Evolutionary conservation across 2,113 vertebrate species (phyloP).

Genomic region (Rhizomys pruinosus): DNA sequence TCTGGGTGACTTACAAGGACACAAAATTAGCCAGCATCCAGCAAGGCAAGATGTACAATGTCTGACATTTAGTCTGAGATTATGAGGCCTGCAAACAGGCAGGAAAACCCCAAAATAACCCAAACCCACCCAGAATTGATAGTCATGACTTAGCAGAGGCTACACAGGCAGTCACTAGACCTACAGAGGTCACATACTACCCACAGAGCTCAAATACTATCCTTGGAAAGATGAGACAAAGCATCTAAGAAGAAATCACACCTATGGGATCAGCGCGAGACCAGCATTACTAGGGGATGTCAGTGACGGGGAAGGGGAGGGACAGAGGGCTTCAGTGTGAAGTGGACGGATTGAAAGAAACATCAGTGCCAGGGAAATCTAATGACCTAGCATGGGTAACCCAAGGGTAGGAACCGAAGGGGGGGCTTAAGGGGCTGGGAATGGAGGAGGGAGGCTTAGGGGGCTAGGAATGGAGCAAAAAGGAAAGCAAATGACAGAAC

Average conservation of each 20-base stretch:
- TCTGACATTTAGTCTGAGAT: not conserved
- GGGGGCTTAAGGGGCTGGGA: not conserved
- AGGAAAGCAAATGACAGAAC: too few relatives aligned
- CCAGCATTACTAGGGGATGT: fast-evolving
- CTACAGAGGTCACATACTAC: fast-evolving
- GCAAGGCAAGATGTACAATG: fast-evolving
- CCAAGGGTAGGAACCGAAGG: fast-evolving
- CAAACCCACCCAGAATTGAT: too few relatives aligned
- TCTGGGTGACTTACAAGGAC: fast-evolving
- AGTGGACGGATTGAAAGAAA: not conserved
- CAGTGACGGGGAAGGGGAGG: not conserved
- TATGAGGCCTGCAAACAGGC: not conserved
- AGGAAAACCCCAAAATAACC: too few relatives aligned
- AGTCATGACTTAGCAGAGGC: too few relatives aligned
- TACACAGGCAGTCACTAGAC: not conserved
- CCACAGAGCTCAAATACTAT: too few relatives aligned
- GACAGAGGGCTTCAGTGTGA: not conserved
- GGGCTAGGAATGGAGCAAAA: too few relatives aligned
- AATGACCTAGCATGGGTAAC: fast-evolving
- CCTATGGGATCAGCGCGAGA: not conserved
- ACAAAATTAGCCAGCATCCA: too few relatives aligned
- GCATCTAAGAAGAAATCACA: not conserved
- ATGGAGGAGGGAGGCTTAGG: fast-evolving
- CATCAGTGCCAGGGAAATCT: fast-evolving
- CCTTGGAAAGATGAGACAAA: not conserved